A percentile compares a stretch with the other conserved stretches of the same genome.
phyloP scores from a whole-genome alignment of 2,113 vertebrate genomes.

The Microtus ochrogaster region DNA sequence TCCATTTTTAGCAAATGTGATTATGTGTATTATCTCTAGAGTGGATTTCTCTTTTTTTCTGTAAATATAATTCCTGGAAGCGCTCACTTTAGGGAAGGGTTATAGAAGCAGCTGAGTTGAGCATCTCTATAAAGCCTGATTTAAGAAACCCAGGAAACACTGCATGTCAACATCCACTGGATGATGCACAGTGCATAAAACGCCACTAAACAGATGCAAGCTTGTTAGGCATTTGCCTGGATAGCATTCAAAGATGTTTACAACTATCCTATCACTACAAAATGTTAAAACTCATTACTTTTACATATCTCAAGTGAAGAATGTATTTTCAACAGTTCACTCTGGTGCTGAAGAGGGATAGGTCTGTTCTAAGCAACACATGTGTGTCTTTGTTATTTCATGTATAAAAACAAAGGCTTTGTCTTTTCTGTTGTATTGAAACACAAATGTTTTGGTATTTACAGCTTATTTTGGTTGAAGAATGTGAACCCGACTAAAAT shows the following conservation, averaged over 20 bases:
- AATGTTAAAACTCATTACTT: neutral
- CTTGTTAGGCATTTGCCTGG: neutral
- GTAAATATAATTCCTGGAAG: constrained; percentile 73
- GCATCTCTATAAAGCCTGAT: constrained; percentile 36
- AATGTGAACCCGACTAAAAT: neutral
- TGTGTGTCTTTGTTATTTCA: neutral
- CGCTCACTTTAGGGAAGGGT: constrained; percentile 36
- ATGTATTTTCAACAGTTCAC: neutral
- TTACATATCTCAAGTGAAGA: neutral
- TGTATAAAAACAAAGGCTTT: neutral
- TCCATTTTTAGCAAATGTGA: constrained; percentile 77
- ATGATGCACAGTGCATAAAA: constrained; percentile 10
- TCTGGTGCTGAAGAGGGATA: neutral
- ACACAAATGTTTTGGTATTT: neutral
- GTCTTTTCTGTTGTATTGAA: neutral
- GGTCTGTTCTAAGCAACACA: neutral
- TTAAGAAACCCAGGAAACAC: constrained; percentile 51
- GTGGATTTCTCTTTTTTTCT: constrained; percentile 59
- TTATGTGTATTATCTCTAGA: constrained; percentile 75
- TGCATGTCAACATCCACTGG: neutral
- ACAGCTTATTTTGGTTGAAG: constrained; percentile 20
- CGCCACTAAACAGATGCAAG: neutral
- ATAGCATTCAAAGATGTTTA: neutral
- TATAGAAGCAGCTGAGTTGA: constrained; percentile 14
- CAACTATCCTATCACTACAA: neutral